Evolutionary conservation across 2,113 vertebrate genomes (phyloP).

Genomic region (Leptosomus discolor): DNA sequence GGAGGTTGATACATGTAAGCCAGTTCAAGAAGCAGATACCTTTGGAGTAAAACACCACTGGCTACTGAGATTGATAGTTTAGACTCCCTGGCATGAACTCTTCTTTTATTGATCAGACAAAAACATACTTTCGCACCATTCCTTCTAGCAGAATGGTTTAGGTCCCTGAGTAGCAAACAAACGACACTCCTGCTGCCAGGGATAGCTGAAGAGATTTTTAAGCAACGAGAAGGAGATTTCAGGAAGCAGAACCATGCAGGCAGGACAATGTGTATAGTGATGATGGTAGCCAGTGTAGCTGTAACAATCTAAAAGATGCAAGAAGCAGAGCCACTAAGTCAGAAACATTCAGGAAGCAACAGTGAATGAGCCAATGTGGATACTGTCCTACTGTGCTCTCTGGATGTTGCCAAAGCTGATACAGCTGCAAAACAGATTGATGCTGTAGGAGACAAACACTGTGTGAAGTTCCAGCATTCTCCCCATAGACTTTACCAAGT

Average conservation of each 20-base stretch:
- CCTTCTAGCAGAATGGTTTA: neutral
- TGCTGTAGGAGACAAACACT: neutral
- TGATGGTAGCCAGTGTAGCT: neutral
- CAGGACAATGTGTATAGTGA: neutral
- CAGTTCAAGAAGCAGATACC: neutral
- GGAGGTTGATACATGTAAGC: neutral
- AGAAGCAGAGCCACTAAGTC: neutral
- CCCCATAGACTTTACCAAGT: neutral
- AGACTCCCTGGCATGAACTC: neutral
- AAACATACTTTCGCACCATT: neutral
- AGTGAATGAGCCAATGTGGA: neutral
- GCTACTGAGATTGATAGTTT: neutral
- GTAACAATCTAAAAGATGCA: neutral
- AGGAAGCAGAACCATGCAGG: neutral
- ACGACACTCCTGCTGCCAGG: neutral
- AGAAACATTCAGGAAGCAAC: neutral
- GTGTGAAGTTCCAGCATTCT: neutral
- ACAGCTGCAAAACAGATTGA: neutral
- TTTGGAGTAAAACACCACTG: neutral
- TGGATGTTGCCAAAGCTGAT: neutral
- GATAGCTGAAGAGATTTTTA: neutral
- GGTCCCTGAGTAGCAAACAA: neutral
- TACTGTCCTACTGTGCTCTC: neutral
- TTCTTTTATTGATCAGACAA: neutral
- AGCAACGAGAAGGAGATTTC: neutral